A percentile compares a stretch with the other conserved stretches of the same genome.
Conservation (phyloP, 2,113 vertebrate genomes). For the Accipiter virgatus region DNA sequence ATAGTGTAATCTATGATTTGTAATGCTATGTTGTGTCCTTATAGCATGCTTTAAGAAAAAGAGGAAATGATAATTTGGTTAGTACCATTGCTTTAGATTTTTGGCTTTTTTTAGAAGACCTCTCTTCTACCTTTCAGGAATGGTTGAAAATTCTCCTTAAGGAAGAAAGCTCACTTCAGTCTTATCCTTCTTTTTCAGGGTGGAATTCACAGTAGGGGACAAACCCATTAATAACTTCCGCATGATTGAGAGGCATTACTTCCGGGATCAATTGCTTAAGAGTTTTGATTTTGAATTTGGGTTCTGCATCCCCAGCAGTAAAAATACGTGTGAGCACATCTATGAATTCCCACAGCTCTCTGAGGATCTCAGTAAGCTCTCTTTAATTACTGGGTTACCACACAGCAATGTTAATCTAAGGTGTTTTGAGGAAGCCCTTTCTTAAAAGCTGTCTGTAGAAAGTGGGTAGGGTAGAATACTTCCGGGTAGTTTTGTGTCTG, state of each 20-base stretch:
- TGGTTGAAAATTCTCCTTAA: background rate
- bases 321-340: constrained; percentile 98
- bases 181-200: constrained; percentile 72
- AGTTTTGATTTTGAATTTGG: constrained; percentile 99
- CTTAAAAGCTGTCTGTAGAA: background rate
- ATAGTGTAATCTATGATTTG: background rate
- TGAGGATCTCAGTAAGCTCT: constrained; percentile 90
- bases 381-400: background rate
- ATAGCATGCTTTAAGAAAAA: background rate
- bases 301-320: constrained; percentile 99
- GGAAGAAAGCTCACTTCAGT: background rate
- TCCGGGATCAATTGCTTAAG: constrained; percentile 92
- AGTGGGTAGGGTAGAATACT: background rate
- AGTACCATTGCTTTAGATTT: background rate
- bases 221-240: constrained; percentile 96
- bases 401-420: background rate
- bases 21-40: background rate
- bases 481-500: background rate
- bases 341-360: constrained; percentile 96
- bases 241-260: constrained; percentile 99
- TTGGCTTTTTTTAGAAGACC: background rate
- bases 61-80: background rate
- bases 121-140: background rate
- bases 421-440: background rate
- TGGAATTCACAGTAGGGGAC: constrained; percentile 97